Percentiles rank a stretch among this genome's conserved stretches.
phyloP scores from a whole-genome alignment of 1,140 invertebrate genomes.

The Wiebesia pumilae region DNA sequence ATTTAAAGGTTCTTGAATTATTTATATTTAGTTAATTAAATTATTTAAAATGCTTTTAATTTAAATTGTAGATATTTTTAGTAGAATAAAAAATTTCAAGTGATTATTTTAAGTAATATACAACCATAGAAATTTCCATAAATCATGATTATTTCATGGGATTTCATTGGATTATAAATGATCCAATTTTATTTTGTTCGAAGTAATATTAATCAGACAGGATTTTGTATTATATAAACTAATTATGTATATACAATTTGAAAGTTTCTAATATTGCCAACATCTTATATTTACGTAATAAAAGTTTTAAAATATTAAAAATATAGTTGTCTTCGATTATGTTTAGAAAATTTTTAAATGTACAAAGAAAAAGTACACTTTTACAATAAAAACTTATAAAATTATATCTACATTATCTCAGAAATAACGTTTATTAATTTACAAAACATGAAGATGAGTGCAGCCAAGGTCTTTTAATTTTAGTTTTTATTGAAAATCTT shows the following conservation, averaged over 20 bases:
- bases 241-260: background rate
- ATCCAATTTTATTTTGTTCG: background rate
- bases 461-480: background rate
- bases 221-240: background rate
- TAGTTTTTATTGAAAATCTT: slow-evolving; percentile 62
- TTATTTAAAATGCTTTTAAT: too few species aligned
- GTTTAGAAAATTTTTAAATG: background rate
- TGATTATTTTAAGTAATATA: too few species aligned
- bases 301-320: too few species aligned
- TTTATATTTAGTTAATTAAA: too few species aligned
- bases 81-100: too few species aligned
- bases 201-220: background rate
- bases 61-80: too few species aligned
- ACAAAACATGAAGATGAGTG: background rate
- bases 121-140: background rate
- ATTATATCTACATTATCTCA: background rate
- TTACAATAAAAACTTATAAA: background rate
- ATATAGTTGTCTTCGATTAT: background rate
- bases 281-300: background rate
- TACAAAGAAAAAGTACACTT: background rate
- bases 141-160: too few species aligned
- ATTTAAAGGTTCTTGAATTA: too few species aligned
- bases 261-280: background rate
- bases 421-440: background rate
- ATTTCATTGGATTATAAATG: background rate